Base-by-base conservation (phyloP, 2,888 invertebrate genomes). In the Stenichneumon culpator region DNA sequence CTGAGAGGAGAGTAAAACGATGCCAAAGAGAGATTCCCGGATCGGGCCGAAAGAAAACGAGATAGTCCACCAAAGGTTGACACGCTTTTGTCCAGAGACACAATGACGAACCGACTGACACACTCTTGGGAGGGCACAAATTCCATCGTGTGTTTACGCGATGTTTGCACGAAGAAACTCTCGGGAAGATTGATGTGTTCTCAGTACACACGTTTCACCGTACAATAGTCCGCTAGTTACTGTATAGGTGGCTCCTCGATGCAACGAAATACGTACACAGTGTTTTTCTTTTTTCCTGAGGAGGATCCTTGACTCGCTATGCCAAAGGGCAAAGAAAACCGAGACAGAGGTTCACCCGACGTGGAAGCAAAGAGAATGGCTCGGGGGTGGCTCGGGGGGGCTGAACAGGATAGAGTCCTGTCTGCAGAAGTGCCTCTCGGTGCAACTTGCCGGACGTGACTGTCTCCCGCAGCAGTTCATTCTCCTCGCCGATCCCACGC, bases 381-480 rank as follows among this genome's bases (percentile, higher is more conserved):
- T 14, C 3, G 36, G 36, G 52, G 67, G 65, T 28, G 60, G 16
- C 7, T 1, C 5, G 1, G 32, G 22, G 44, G 44, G 44, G 0
- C 3, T 16, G 52, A 67, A 67, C 75, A 47, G 50, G 50, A 75
- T 22, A 67, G 67, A 75, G 32, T 32, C 50, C 44, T 47, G 50
- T 50, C 50, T 50, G 65, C 39, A 28, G 14, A 72, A 39, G 65
- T 63, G 52, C 25, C 54, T 32, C 7, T 28, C 72, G 54, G 52
- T 73, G 75, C 70, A 80, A 77, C 47, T 65, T 77, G 50, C 39
- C 67, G 70, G 75, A 83, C 75, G 79, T 79, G 75, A 75, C 83
- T 70, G 75, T 83, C 79, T 74, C 52, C 67, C 60, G 68, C 77
- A 84, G 72, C 80, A 67, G 83, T 84, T 84, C 80, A 77, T 67